Conservation (phyloP, 2,888 invertebrate genomes). For the Galerucella pusilla region DNA sequence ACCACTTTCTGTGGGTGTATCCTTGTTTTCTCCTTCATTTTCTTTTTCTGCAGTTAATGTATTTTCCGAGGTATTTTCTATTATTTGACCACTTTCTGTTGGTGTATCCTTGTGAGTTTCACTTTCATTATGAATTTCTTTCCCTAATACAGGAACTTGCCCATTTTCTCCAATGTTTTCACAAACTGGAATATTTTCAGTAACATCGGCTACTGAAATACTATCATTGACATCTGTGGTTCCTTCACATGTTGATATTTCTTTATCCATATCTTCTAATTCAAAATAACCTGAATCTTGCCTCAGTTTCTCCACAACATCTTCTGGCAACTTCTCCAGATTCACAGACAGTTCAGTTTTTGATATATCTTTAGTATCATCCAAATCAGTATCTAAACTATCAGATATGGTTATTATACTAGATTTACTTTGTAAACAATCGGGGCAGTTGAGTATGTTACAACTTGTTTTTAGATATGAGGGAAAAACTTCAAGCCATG, state of each 20-base stretch:
- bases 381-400: conserved; percentile 24
- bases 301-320: conserved; percentile 36
- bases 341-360: conserved; percentile 34
- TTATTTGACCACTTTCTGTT: neutral
- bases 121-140: too few species aligned
- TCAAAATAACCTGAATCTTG: conserved; percentile 52
- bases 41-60: neutral
- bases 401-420: conserved; percentile 19
- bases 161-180: too few species aligned
- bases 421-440: conserved; percentile 26
- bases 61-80: too few species aligned
- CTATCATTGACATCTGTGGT: neutral
- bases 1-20: too few species aligned
- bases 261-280: conserved; percentile 41
- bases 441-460: conserved; percentile 13
- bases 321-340: conserved; percentile 38
- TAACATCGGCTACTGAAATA: neutral
- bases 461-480: conserved; percentile 6
- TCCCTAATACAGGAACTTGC: too few species aligned
- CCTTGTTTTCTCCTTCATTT: neutral
- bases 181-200: too few species aligned
- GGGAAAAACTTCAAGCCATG: neutral
- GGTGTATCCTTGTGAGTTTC: too few species aligned
- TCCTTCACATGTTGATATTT: neutral
- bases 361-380: conserved; percentile 26